These are phyloP conservation scores for Silurus glanis DNA, from an alignment of 2,113 vertebrate genomes.

Conservation along the genomic window DNA sequence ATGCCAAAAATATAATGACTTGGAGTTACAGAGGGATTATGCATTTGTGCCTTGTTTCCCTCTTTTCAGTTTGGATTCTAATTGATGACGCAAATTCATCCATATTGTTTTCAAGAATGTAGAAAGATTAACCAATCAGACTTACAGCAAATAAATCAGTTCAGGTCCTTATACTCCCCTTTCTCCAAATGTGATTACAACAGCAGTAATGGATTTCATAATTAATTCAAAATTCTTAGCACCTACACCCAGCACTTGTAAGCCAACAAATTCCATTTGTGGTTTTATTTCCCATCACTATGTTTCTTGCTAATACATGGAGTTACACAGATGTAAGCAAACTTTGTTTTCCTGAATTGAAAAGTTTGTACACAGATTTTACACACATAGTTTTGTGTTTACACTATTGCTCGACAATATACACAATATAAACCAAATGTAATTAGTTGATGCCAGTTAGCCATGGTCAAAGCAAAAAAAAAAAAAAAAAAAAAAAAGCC, in stretches of 20 bases:
- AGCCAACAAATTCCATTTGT: neutral
- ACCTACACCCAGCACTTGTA: neutral
- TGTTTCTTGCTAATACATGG: neutral
- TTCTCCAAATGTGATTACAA: neutral
- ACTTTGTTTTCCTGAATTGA: neutral
- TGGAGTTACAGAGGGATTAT: neutral
- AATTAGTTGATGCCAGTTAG: constrained; percentile 17
- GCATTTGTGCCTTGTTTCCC: neutral
- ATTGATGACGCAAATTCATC: neutral
- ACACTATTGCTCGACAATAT: neutral
- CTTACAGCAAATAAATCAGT: neutral
- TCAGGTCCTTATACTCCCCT: neutral
- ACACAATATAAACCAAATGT: neutral
- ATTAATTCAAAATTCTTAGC: neutral
- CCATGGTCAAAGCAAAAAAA: constrained; percentile 1
- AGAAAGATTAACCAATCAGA: neutral
- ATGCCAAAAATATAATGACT: neutral
- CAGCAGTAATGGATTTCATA: neutral
- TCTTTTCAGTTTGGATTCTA: neutral
- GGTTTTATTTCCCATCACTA: neutral
- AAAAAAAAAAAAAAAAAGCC: constrained; percentile 3
- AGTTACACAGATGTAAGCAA: neutral
- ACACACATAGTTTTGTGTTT: neutral
- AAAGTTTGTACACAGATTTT: neutral
- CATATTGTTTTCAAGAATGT: neutral